Conservation (phyloP, 2,113 vertebrate species). For the Gracilinanus agilis region DNA sequence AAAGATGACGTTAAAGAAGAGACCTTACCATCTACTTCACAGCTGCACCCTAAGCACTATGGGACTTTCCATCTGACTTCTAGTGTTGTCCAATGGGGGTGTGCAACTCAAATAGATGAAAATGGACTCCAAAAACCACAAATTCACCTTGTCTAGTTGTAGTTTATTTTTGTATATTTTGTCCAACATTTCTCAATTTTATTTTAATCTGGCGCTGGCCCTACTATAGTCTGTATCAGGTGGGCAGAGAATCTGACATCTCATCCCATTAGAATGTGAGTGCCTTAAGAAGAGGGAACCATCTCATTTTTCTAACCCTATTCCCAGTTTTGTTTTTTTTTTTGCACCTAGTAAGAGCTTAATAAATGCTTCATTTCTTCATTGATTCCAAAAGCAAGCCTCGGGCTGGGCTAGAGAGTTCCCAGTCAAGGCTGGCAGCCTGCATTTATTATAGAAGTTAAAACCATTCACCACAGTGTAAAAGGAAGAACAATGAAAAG, state of each 20-base stretch:
- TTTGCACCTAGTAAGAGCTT: background rate
- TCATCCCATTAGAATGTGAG: background rate
- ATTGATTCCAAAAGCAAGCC: background rate
- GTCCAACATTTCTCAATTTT: background rate
- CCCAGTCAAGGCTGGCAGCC: background rate
- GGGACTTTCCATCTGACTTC: background rate
- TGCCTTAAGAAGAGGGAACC: background rate
- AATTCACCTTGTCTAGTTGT: background rate
- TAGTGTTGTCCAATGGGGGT: background rate
- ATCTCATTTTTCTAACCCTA: background rate
- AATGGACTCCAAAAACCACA: background rate
- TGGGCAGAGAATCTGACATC: background rate
- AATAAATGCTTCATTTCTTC: background rate
- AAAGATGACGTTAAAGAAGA: background rate
- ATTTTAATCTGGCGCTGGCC: background rate
- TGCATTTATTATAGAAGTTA: background rate
- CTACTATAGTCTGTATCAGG: background rate
- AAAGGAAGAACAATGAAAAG: constrained; percentile 24
- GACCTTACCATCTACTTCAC: background rate
- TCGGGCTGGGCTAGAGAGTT: background rate
- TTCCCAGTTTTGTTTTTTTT: background rate
- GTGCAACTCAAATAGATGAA: background rate
- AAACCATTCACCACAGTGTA: background rate
- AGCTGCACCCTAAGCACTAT: background rate
- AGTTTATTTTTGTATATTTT: background rate